Base-by-base conservation (phyloP, 1,140 invertebrate species). In the Conus betulinus region DNA sequence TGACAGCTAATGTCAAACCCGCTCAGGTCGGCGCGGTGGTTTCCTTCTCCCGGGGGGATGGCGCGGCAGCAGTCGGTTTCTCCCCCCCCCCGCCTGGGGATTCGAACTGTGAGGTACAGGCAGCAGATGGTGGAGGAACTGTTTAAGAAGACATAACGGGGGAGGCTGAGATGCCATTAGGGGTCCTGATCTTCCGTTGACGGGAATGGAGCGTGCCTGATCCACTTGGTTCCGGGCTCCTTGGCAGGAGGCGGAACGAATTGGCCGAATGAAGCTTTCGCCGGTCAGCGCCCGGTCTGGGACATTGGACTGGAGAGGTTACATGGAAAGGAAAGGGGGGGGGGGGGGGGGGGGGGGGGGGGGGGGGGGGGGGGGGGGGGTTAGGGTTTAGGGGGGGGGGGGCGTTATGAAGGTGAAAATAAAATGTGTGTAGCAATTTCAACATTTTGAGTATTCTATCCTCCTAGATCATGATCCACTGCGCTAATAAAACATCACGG, bases 131-230 rank as follows among this genome's bases (percentile, higher is more conserved):
- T 27, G 7, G 25, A 51, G 11, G 76, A 39, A 39, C n/a, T 78
- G 76, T 78, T 78, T 78, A 78, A 78, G 76, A 78, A 78, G 76
- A 78, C 76, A 78, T 78, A 27, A 39, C 25, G 76, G 76, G 76
- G 23, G 11, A 39, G 4, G 76, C 25, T 7, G 11, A 78, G 27
- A 8, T 6, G 7, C n/a, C 76, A 78, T 78, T 78, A 78, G 6
- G n/a, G 6, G n/a, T 39, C n/a, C 23, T 78, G 6, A 78, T 78
- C 76, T 25, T 25, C 25, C 76, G 15, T 39, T 78, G 8, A 78
- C 10, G 0, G 25, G 25, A 78, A 78, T 78, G 11, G 76, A 39
- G 23, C 76, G 27, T 78, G 76, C 39, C n/a, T 39, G 25, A 78
- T 39, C 10, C 25, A 25, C 25, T 39, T 25, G 25, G 23, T 78